Base-by-base conservation (phyloP, 2,888 invertebrate genomes). In the Dryobota labecula region DNA sequence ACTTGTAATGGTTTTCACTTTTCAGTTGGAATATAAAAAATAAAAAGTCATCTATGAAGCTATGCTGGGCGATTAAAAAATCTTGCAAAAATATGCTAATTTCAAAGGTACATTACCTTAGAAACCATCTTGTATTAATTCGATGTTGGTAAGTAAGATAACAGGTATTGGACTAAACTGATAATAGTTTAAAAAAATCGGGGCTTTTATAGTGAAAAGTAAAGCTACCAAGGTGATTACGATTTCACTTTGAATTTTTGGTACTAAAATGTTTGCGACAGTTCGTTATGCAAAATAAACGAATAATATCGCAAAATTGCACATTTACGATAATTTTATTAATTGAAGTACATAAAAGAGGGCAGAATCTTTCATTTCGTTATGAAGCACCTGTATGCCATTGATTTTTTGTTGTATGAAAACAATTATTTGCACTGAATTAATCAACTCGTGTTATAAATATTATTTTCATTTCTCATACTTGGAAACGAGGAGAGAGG, bases 241-340 rank as follows among this genome's bases (percentile, higher is more conserved):
- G 83, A 74, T 80, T 83, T 78, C 70, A 70, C 83, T 70, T 68
- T 54, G 58, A 80, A 67, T 64, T 78, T 71, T 71, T 69, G 33
- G 47, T 33, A 69, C 61, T 72, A 70, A 82, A 79, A 63, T 4
- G 65, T 72, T 82, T 78, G 78, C 82, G 72, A 72, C 72, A 82
- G 71, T 82, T 43, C 49, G n/a, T 61, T 61, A 71, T 49, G 64
- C 66, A 81, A 38, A 54, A 63, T 71, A 76, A 60, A 62, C 41
- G 54, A 66, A 68, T 69, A 36, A 43, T 82, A 62, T 67, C 58
- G 79, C 65, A 69, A 65, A 69, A 53, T 18, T 15, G 18, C 36
- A 64, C 61, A 65, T 62, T 65, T 57, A 33, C 33, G 20, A 13
- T 49, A 20, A 38, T 73, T 49, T 69, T 24, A 30, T 30, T 36